A percentile compares a stretch with the other conserved stretches of the same genome.
phyloP scores from a whole-genome alignment of 2,888 invertebrate genomes.

The Strigamia transsilvanica region DNA sequence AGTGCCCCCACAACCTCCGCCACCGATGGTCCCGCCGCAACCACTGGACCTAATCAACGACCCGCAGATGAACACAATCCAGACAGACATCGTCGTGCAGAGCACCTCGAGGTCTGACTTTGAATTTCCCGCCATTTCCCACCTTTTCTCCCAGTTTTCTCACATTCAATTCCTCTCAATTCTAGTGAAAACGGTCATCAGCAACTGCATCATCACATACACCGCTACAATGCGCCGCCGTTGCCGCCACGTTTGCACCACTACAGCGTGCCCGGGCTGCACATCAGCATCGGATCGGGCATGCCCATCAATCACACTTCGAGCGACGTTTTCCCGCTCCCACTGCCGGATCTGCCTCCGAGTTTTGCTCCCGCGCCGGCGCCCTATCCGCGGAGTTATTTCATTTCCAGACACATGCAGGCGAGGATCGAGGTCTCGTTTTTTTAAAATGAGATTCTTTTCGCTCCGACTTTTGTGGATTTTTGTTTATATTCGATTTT shows the following conservation, averaged over 20 bases:
- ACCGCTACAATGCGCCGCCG: conserved; percentile 71
- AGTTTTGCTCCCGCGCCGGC: conserved; percentile 57
- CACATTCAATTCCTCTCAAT: too few relatives aligned
- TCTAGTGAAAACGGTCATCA: conserved; percentile 69
- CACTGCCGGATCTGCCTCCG: conserved; percentile 59
- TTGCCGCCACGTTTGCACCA: conserved; percentile 67
- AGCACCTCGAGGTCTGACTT: conserved; percentile 58
- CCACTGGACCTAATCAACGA: conserved; percentile 58
- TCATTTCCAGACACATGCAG: conserved; percentile 61
- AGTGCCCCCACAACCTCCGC: conserved; percentile 59
- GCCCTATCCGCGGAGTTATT: conserved; percentile 59
- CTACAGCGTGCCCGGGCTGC: conserved; percentile 64
- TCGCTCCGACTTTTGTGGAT: too few relatives aligned
- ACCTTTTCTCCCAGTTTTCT: too few relatives aligned
- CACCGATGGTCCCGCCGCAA: conserved; percentile 62
- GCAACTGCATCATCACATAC: conserved; percentile 80
- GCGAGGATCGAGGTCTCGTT: conserved; percentile 56
- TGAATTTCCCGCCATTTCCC: too few relatives aligned
- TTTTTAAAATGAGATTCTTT: conserved; percentile 42
- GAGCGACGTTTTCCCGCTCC: conserved; percentile 57
- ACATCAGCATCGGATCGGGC: conserved; percentile 67
- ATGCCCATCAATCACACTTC: conserved; percentile 59
- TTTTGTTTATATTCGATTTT: too few relatives aligned
- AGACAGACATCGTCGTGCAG: conserved; percentile 62
- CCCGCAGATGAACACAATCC: conserved; percentile 58